Evolutionary conservation across 2,888 invertebrate genomes (phyloP), one percentile per base, ranked within the genome.

Genomic region (Watsonalla cultraria): DNA sequence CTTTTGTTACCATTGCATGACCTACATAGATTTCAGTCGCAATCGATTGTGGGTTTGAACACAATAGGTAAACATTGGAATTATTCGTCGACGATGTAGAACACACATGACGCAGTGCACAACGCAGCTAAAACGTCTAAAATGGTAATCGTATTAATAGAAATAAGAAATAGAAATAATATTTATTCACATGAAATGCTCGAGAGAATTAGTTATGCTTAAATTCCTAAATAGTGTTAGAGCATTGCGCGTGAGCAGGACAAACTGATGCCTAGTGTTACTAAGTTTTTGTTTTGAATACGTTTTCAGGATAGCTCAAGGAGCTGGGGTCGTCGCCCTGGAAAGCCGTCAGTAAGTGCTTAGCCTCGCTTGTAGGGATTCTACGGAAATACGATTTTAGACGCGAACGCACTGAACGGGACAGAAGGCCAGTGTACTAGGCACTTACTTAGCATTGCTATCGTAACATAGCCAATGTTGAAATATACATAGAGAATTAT

Each of bases 371-470:
- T 88, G 87, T 89, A 87, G 86, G 90, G 90, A 89, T 90, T 90
- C 90, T 82, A 86, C 88, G 89, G 88, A 90, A 90, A 90, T 88
- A 89, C 89, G 84, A 82, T 88, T 90, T 89, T 90, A 90, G 86
- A 86, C 82, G 79, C 82, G 69, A 72, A 74, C 72, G 66, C 68
- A 57, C 66, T 64, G 81, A 78, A 76, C 76, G 74, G 72, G 78
- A 76, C 73, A 70, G 78, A 69, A 65, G 66, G 68, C 64, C 60
- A 56, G 65, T 68, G 65, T 68, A 72, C 72, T 50, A 24, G 6
- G 13, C 9, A 11, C 8, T 11, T 8, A 9, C 9, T 11, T 42
- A 42, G 37, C 7, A 80, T 75, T 68, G 62, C 59, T 47, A 62
- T 60, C 59, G 63, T 58, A 63, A 58, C 58, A 53, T 54, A 37